Evolutionary conservation across 2,888 invertebrate species (phyloP).

Genomic region (Penaeus monodon): DNA sequence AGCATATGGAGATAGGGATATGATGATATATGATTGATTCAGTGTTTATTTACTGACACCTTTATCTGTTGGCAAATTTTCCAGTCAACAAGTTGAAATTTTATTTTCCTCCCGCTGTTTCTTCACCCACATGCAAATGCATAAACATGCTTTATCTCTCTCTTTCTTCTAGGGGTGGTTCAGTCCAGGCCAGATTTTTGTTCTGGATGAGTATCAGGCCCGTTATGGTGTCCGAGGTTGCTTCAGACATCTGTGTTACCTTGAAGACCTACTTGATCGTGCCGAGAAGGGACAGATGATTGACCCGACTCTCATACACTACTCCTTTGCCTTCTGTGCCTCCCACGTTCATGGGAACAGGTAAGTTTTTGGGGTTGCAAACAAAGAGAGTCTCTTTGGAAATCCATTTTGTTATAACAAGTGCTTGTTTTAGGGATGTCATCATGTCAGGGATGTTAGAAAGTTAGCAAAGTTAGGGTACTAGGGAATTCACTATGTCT

Average conservation of each 20-base stretch:
- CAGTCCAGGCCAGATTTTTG: slow-evolving; percentile 98
- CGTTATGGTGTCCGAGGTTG: slow-evolving; percentile 97
- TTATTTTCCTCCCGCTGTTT: too few relatives aligned
- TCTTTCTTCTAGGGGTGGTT: slow-evolving; percentile 89
- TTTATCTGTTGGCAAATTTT: too few relatives aligned
- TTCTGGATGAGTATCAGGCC: slow-evolving; percentile 97
- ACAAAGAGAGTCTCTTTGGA: neutral
- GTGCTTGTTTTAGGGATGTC: too few relatives aligned
- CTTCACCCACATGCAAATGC: neutral
- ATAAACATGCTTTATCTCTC: neutral
- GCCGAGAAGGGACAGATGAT: slow-evolving; percentile 95
- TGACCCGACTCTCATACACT: slow-evolving; percentile 98
- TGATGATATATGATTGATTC: too few relatives aligned
- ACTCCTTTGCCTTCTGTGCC: slow-evolving; percentile 99
- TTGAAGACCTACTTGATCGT: slow-evolving; percentile 92
- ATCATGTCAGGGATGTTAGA: too few relatives aligned
- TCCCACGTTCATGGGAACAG: slow-evolving; percentile 99
- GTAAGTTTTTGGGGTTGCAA: slow-evolving; percentile 72
- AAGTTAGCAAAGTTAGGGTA: too few relatives aligned
- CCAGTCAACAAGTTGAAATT: too few relatives aligned
- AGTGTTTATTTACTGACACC: too few relatives aligned
- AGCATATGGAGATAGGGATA: too few relatives aligned
- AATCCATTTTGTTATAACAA: neutral
- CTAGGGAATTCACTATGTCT: too few relatives aligned
- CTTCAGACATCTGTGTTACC: slow-evolving; percentile 94